Evolutionary conservation across 2,113 vertebrate genomes (phyloP).

Genomic region (Labeo rohita): DNA sequence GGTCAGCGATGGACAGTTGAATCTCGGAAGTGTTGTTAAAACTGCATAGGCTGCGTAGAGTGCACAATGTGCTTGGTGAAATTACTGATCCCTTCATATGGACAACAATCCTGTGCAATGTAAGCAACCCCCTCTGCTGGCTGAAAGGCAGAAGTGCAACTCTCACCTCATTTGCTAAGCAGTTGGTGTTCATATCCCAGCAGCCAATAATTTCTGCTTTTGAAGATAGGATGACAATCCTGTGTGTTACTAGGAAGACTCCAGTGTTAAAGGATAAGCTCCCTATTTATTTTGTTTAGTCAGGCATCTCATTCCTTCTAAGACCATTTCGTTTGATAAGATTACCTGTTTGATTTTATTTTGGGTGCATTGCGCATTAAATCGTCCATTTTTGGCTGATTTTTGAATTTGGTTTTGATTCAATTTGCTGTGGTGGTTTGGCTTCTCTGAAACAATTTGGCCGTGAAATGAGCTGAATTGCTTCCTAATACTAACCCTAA

Average conservation of each 20-base stretch:
- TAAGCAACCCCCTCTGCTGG: slow-evolving; percentile 63
- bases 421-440: slow-evolving; percentile 60
- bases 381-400: neutral
- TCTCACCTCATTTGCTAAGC: slow-evolving; percentile 61
- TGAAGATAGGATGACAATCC: slow-evolving; percentile 51
- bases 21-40: neutral
- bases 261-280: slow-evolving; percentile 19
- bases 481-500: slow-evolving; percentile 77
- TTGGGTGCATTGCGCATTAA: neutral
- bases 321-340: neutral
- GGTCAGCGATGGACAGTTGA: neutral
- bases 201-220: slow-evolving; percentile 65
- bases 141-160: neutral
- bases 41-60: neutral
- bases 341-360: slow-evolving; percentile 7
- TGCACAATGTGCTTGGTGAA: slow-evolving; percentile 4
- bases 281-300: neutral
- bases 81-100: neutral
- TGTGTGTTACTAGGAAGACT: slow-evolving; percentile 70
- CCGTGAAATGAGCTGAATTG: slow-evolving; percentile 67
- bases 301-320: neutral
- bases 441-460: slow-evolving; percentile 58
- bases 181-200: slow-evolving; percentile 44
- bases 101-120: neutral
- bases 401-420: slow-evolving; percentile 1